Conservation (phyloP, 2,113 vertebrate genomes). For the Junco hyemalis region DNA sequence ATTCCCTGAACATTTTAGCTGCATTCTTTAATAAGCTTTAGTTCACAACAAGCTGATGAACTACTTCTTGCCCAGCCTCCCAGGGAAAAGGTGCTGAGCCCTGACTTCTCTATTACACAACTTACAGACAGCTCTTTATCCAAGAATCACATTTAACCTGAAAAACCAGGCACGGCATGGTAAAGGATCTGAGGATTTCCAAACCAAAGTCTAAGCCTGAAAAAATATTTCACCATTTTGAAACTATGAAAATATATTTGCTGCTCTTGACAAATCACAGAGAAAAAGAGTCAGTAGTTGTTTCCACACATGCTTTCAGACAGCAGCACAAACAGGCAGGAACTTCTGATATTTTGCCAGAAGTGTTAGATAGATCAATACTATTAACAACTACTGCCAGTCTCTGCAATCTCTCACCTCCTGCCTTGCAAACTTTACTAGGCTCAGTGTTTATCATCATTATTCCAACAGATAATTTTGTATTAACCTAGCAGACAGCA, state of each 20-base stretch:
- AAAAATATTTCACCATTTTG: not conserved
- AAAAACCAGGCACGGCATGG: not conserved
- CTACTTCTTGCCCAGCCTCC: not conserved
- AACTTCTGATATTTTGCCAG: constrained; percentile 35
- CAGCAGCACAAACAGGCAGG: not conserved
- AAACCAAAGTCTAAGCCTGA: not conserved
- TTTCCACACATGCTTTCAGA: constrained; percentile 25
- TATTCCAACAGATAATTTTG: not conserved
- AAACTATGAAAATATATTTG: not conserved
- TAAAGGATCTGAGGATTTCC: not conserved
- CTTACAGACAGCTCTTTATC: not conserved
- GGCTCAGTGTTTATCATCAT: not conserved
- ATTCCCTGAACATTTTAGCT: not conserved
- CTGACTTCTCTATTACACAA: not conserved
- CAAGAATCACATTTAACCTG: constrained; percentile 30
- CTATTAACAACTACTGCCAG: not conserved
- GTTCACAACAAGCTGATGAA: not conserved
- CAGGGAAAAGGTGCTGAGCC: not conserved
- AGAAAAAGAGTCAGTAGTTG: not conserved
- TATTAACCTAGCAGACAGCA: not conserved
- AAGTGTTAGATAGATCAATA: constrained; percentile 9
- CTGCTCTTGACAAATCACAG: not conserved
- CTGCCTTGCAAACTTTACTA: not conserved
- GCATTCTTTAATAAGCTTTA: not conserved
- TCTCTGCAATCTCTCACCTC: not conserved